These are phyloP conservation scores for Thaleichthys pacificus DNA, from an alignment of 2,797 vertebrate species.

Conservation along the genomic window DNA sequence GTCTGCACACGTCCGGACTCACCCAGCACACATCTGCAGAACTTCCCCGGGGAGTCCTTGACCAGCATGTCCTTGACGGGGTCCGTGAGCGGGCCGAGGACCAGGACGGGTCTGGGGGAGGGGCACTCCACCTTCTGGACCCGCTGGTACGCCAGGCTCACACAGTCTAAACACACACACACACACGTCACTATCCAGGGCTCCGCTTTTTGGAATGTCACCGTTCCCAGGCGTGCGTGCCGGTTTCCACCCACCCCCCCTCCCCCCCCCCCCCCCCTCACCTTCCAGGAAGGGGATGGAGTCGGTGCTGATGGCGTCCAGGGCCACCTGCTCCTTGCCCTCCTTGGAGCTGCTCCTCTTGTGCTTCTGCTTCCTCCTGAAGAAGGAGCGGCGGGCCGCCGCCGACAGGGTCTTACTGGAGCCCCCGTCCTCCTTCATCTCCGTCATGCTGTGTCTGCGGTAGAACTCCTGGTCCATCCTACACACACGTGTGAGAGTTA, in stretches of 20 bases:
- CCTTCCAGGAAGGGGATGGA: slow-evolving; percentile 94
- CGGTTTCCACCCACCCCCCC: slow-evolving; percentile 17
- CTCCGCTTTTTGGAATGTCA: background rate
- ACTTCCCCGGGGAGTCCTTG: slow-evolving; percentile 93
- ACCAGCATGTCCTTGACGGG: slow-evolving; percentile 97
- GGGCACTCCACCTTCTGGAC: slow-evolving; percentile 95
- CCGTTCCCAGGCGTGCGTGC: background rate
- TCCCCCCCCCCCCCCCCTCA: slow-evolving; percentile 48
- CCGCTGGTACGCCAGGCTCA: slow-evolving; percentile 92
- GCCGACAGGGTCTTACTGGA: slow-evolving; percentile 89
- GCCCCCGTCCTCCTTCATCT: slow-evolving; percentile 86
- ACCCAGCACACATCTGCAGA: slow-evolving; percentile 97
- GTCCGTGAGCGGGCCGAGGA: slow-evolving; percentile 93
- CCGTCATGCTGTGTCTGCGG: slow-evolving; percentile 90
- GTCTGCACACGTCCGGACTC: slow-evolving; percentile 40
- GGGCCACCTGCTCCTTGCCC: slow-evolving; percentile 88
- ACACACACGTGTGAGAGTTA: background rate
- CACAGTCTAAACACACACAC: slow-evolving; percentile 76
- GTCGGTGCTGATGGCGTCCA: slow-evolving; percentile 93
- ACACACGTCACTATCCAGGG: background rate
- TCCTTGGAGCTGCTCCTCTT: slow-evolving; percentile 96
- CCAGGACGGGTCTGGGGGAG: slow-evolving; percentile 88
- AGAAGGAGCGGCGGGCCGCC: slow-evolving; percentile 93
- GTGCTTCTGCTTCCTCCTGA: slow-evolving; percentile 94
- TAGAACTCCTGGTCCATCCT: slow-evolving; percentile 99